A percentile compares a stretch with the other conserved stretches of the same genome.
Conservation (phyloP, 2,797 vertebrate species). For the Gymnoscopelus microlampas region DNA sequence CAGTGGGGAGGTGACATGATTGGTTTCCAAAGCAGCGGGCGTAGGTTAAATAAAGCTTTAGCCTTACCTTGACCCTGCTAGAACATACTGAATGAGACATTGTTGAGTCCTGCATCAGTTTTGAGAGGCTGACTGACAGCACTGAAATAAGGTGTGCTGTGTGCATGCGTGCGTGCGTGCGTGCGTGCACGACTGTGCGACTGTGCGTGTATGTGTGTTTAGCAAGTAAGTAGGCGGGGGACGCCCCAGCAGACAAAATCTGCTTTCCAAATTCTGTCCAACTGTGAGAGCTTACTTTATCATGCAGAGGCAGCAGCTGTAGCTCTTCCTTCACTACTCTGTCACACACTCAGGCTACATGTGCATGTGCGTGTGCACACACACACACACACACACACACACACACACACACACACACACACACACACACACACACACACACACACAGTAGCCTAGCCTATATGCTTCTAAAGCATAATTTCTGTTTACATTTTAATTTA, state of each 20-base stretch:
- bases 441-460: too few relatives aligned
- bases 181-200: slow-evolving; percentile 10
- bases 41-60: too few relatives aligned
- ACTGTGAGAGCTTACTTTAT: slow-evolving; percentile 71
- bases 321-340: slow-evolving; percentile 48
- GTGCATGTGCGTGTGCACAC: background rate
- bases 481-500: too few relatives aligned
- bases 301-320: slow-evolving; percentile 77
- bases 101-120: slow-evolving; percentile 15
- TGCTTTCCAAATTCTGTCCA: slow-evolving; percentile 47
- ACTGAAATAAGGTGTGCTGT: slow-evolving; percentile 1
- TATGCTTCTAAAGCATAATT: too few relatives aligned
- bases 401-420: slow-evolving; percentile 7
- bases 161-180: background rate
- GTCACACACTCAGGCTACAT: background rate
- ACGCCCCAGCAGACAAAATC: slow-evolving; percentile 41
- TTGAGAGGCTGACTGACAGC: too few relatives aligned
- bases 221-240: slow-evolving; percentile 18
- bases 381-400: background rate
- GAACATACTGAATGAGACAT: background rate
- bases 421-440: slow-evolving; percentile 4
- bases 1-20: too few relatives aligned
- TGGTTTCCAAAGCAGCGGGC: too few relatives aligned
- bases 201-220: slow-evolving; percentile 10
- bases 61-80: too few relatives aligned